phyloP scores from a whole-genome alignment of 1,140 invertebrate genomes.

The Zaprionus ornatus region DNA sequence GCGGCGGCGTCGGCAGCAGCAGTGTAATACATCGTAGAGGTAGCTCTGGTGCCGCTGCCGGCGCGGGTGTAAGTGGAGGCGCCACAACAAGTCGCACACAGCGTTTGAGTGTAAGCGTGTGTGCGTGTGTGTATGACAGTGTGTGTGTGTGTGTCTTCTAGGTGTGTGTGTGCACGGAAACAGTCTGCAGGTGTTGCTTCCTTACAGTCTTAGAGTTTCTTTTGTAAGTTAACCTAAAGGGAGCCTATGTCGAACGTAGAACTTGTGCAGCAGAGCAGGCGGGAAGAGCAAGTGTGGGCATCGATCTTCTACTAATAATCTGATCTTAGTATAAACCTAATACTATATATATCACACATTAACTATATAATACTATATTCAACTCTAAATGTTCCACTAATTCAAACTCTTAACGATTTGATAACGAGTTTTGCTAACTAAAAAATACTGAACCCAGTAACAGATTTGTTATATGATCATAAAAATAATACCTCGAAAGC shows the following conservation, averaged over 20 bases:
- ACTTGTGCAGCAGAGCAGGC: constrained; percentile 8
- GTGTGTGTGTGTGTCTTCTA: neutral
- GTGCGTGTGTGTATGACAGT: neutral
- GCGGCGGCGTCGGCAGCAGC: neutral
- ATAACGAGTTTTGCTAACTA: neutral
- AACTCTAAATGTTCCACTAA: neutral
- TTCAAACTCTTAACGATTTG: neutral
- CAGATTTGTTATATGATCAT: neutral
- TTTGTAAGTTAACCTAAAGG: neutral
- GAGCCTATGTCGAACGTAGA: neutral
- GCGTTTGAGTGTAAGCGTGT: constrained; percentile 79
- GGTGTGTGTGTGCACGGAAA: neutral
- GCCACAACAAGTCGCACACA: constrained; percentile 65
- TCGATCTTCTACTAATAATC: neutral
- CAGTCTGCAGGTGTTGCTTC: neutral
- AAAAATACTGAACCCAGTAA: neutral
- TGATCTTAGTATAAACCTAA: neutral
- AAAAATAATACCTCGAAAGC: neutral
- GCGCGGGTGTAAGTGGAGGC: constrained; percentile 31
- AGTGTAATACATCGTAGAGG: constrained; percentile 38
- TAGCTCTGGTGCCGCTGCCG: constrained; percentile 35
- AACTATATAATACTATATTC: neutral
- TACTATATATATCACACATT: neutral
- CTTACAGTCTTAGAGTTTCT: neutral
- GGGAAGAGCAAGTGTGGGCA: neutral